These are phyloP conservation scores for Geotrupes spiniger DNA, from an alignment of 2,888 invertebrate genomes.

Conservation along the genomic window DNA sequence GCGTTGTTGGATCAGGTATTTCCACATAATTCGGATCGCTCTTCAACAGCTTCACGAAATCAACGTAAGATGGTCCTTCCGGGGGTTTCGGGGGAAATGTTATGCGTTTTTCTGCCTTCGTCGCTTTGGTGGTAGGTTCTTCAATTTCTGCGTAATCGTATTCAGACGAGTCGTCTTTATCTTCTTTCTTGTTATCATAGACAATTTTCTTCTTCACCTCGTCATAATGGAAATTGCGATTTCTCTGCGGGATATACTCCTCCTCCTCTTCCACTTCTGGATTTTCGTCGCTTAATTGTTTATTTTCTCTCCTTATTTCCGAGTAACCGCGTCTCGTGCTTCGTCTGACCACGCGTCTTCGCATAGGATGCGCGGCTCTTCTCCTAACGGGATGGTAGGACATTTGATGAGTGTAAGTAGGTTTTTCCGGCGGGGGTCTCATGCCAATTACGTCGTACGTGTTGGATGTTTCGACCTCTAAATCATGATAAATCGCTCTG, in stretches of 20 bases:
- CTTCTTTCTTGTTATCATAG: slow-evolving; percentile 36
- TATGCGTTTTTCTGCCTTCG: slow-evolving; percentile 13
- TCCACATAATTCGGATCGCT: slow-evolving; percentile 36
- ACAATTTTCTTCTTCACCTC: slow-evolving; percentile 44
- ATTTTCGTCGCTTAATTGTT: slow-evolving; percentile 29
- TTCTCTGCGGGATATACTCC: slow-evolving; percentile 47
- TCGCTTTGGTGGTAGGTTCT: slow-evolving; percentile 30
- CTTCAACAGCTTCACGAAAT: slow-evolving; percentile 42
- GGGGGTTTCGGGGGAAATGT: slow-evolving; percentile 17
- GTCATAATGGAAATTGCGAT: slow-evolving; percentile 46
- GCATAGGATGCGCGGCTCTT: slow-evolving; percentile 26
- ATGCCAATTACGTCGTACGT: slow-evolving; percentile 43
- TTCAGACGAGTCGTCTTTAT: slow-evolving; percentile 31
- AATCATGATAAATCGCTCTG: slow-evolving; percentile 16
- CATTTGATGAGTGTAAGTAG: slow-evolving; percentile 3
- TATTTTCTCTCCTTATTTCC: slow-evolving; percentile 36
- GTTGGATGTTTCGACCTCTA: slow-evolving; percentile 31
- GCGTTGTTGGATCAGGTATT: slow-evolving; percentile 45
- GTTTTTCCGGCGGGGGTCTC: slow-evolving; percentile 39
- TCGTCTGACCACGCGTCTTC: slow-evolving; percentile 31
- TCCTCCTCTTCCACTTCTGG: slow-evolving; percentile 38
- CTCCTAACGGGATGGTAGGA: slow-evolving; percentile 20
- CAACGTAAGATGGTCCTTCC: slow-evolving; percentile 38
- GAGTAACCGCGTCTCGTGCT: slow-evolving; percentile 37
- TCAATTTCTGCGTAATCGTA: slow-evolving; percentile 34